Base-by-base conservation (phyloP, 2,888 invertebrate species). In the Iselma pallidipennis region DNA sequence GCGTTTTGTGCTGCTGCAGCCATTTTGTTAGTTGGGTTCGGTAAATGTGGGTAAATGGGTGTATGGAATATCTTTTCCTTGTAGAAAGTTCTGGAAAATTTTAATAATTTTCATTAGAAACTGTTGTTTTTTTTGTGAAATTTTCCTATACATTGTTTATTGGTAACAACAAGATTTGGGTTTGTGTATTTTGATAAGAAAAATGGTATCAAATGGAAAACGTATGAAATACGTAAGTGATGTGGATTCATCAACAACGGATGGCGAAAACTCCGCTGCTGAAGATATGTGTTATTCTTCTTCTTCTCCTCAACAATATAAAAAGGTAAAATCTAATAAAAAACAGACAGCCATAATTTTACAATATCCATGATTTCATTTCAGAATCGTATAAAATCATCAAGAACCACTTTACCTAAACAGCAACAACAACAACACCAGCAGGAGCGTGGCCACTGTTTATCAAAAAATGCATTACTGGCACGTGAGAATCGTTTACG, bases 401-500 rank as follows among this genome's bases (percentile, higher is more conserved):
- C 16, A 37, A n/a, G n/a, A n/a, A n/a, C n/a, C n/a, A n/a, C n/a
- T n/a, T n/a, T n/a, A n/a, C n/a, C n/a, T n/a, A n/a, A n/a, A n/a
- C n/a, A n/a, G n/a, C n/a, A n/a, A n/a, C n/a, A n/a, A n/a, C n/a
- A 33, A 16, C 37, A 37, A 16, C 6, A 16, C 16, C 37, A 37
- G 2, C 37, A 37, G 9, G 16, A 16, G 19, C 37, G 16, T 9
- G 19, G 19, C 3, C 37, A 16, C 2, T 83, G 83, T 65, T 79
- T 82, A 14, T 83, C 83, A 9, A 81, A 84, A 66, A 89, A 88
- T 75, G 89, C 88, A 0, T 71, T 87, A 29, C 82, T 87, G 78
- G 89, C 89, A 1, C 80, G 88, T 2, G 86, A 87, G 71, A 89
- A 88, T 73, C 82, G 89, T 1, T 82, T 84, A 2, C 84, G 82